Percentiles rank a stretch among this genome's conserved stretches.
Evolutionary conservation across 2,113 vertebrate species (phyloP).

Genomic region (Uria lomvia): DNA sequence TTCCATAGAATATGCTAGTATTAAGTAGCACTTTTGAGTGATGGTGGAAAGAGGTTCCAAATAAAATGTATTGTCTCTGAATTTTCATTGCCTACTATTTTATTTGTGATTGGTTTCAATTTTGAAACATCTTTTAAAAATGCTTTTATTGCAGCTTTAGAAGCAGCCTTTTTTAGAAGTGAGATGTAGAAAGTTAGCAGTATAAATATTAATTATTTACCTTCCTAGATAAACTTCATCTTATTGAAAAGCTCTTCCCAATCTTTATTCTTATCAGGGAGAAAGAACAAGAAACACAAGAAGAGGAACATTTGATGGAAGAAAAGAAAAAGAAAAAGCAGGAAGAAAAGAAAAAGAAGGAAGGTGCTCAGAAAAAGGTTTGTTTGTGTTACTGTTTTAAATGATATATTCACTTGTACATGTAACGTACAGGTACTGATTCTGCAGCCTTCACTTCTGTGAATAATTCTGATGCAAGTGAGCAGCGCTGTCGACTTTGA

Average conservation of each 20-base stretch:
- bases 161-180: not conserved
- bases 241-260: not conserved
- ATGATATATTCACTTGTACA: not conserved
- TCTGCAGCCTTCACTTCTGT: not conserved
- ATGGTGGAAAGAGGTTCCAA: not conserved
- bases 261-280: slow-evolving; percentile 75
- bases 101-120: not conserved
- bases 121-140: not conserved
- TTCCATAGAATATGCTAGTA: not conserved
- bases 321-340: slow-evolving; percentile 99
- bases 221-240: not conserved
- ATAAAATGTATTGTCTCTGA: not conserved
- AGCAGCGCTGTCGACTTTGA: not conserved
- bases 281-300: slow-evolving; percentile 88
- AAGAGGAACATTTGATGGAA: slow-evolving; percentile 99
- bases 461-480: not conserved
- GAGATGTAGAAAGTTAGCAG: not conserved
- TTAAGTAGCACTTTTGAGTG: not conserved
- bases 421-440: fast-evolving
- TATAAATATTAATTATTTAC: not conserved
- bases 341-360: slow-evolving; percentile 98
- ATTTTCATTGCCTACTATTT: not conserved
- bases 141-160: not conserved
- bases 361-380: slow-evolving; percentile 95
- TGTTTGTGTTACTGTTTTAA: not conserved